These are phyloP conservation scores for Lasioglossum vierecki DNA, from an alignment of 2,888 invertebrate genomes.

Conservation along the genomic window DNA sequence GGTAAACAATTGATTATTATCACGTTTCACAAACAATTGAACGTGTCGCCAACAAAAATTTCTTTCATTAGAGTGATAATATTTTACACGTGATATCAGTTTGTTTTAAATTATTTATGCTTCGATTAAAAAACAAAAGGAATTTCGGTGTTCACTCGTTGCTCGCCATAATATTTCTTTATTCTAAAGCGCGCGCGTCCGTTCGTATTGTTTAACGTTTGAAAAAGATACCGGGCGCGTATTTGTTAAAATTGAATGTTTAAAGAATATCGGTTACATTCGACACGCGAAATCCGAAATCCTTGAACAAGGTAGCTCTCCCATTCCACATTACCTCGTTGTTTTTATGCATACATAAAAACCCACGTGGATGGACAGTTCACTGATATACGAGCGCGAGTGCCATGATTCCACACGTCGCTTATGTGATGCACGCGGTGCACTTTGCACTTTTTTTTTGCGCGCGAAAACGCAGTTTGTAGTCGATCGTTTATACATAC, in stretches of 20 bases:
- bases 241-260: background rate
- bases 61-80: background rate
- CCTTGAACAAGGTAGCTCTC: conserved; percentile 5
- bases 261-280: background rate
- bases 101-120: background rate
- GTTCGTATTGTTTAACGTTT: background rate
- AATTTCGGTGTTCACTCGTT: background rate
- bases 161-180: background rate
- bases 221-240: background rate
- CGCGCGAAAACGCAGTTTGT: conserved; percentile 42
- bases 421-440: conserved; percentile 44
- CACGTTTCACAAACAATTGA: background rate
- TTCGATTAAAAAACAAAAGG: background rate
- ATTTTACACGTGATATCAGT: background rate
- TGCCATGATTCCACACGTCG: conserved; percentile 14
- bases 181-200: background rate
- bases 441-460: conserved; percentile 54
- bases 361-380: conserved; percentile 47
- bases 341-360: conserved; percentile 40
- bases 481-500: conserved; percentile 42
- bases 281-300: conserved; percentile 11
- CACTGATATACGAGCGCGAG: conserved; percentile 36
- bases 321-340: conserved; percentile 10
- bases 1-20: too few species aligned
- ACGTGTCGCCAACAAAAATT: background rate